Conservation (phyloP, 37 sponge, comb jelly and placozoan species). For the Bolinopsis microptera region DNA sequence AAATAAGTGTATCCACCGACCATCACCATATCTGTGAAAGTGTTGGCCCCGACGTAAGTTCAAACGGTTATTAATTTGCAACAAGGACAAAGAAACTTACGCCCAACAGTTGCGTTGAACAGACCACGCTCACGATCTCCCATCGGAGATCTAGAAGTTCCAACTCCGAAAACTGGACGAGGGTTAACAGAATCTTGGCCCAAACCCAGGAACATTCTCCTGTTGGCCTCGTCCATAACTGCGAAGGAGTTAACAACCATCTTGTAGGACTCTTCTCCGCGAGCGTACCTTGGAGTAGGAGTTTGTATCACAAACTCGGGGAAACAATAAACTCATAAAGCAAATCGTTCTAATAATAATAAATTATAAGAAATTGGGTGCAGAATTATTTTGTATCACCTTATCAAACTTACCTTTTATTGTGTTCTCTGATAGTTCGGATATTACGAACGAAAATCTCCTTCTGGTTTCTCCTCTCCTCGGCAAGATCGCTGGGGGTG, state of each 20-base stretch:
- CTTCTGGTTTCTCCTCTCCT: background rate
- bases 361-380: too few species aligned
- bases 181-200: background rate
- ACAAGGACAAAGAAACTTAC: too few species aligned
- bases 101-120: background rate
- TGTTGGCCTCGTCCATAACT: slow-evolving; percentile 36
- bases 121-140: too few species aligned
- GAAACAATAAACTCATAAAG: too few species aligned
- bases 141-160: background rate
- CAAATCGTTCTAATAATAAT: too few species aligned
- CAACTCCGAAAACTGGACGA: background rate
- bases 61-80: too few species aligned
- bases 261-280: slow-evolving; percentile 48
- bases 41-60: too few species aligned
- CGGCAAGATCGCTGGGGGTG: background rate
- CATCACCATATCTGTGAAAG: too few species aligned
- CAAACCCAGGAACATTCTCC: slow-evolving; percentile 4
- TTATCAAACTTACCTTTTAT: background rate
- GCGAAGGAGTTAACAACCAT: slow-evolving; percentile 50
- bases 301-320: too few species aligned
- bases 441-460: background rate
- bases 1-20: too few species aligned
- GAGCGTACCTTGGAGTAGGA: background rate
- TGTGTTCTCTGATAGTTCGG: background rate
- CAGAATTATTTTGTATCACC: too few species aligned